Base-by-base conservation (phyloP, 2,888 invertebrate genomes). In the Heliconius aoede region DNA sequence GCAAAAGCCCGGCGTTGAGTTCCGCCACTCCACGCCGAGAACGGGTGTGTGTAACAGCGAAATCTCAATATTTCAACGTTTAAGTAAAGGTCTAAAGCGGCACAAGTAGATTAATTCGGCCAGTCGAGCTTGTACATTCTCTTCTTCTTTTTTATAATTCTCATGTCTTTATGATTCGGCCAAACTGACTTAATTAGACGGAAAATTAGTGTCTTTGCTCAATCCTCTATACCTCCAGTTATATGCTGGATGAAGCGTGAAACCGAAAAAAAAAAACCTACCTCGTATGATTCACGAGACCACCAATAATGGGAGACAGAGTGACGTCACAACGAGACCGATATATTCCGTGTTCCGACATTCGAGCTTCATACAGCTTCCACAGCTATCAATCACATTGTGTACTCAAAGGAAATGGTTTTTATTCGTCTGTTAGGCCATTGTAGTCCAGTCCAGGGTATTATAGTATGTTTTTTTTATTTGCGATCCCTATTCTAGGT, bases 301-400 rank as follows among this genome's bases (percentile, higher is more conserved):
- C 8, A 15, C 36, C 13, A 64, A 46, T 46, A 46, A 65, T 36
- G 36, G 24, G 24, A 65, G 65, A 40, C 24, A 40, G 36, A 36
- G 24, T 65, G 64, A 36, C 64, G 36, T 36, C 36, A 65, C 15
- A 40, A 24, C 36, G 36, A 65, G 65, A 36, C 65, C 36, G 24
- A 36, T 65, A 24, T 65, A 40, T 65, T 65, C 65, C 65, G n/a
- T 46, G 46, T 30, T 51, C 11, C 9, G 69, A 69, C 51, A 69
- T n/a, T 24, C 30, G 30, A 30, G 30, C 68, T 28, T 13, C 18
- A 28, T 46, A 46, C 28, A n/a, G n/a, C n/a, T n/a, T 55, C 51
- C 9, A 55, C 51, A 30, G 55, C 8, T 30, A 69, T 69, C 69
- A 69, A 28, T 69, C 69, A 69, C 69, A 69, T 15, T 55, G 55